Conservation (phyloP, 2,888 invertebrate species). For the Rhingia rostrata region DNA sequence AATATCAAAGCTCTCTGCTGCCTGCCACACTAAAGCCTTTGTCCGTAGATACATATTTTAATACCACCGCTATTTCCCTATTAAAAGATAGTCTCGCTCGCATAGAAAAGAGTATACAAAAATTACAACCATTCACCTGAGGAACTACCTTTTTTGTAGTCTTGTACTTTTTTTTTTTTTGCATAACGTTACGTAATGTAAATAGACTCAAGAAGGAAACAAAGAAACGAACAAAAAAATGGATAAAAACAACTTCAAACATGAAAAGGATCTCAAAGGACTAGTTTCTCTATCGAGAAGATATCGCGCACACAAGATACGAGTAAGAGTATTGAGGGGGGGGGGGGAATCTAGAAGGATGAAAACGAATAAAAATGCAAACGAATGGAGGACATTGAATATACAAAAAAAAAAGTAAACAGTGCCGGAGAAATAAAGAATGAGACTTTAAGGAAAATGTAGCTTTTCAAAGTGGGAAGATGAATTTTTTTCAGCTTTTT, state of each 20-base stretch:
- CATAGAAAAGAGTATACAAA: neutral
- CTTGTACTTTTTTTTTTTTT: neutral
- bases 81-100: no score
- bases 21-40: no score
- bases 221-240: conserved; percentile 8
- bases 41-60: no score
- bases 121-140: conserved; percentile 30
- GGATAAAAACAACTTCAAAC: conserved; percentile 20
- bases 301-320: conserved; percentile 40
- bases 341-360: conserved; percentile 1
- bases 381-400: conserved; percentile 12
- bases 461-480: neutral
- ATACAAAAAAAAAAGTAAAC: conserved; percentile 4
- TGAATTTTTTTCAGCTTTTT: neutral
- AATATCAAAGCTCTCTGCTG: no score
- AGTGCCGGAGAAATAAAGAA: neutral
- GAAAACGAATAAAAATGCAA: conserved; percentile 20
- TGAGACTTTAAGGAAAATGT: neutral
- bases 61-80: no score
- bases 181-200: conserved; percentile 47
- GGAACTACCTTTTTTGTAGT: neutral
- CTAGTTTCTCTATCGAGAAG: conserved; percentile 55
- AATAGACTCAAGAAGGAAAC: conserved; percentile 46
- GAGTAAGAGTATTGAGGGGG: neutral
- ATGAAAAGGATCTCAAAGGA: conserved; percentile 54